phyloP scores from a whole-genome alignment of 2,113 vertebrate genomes.

The Miniopterus natalensis region DNA sequence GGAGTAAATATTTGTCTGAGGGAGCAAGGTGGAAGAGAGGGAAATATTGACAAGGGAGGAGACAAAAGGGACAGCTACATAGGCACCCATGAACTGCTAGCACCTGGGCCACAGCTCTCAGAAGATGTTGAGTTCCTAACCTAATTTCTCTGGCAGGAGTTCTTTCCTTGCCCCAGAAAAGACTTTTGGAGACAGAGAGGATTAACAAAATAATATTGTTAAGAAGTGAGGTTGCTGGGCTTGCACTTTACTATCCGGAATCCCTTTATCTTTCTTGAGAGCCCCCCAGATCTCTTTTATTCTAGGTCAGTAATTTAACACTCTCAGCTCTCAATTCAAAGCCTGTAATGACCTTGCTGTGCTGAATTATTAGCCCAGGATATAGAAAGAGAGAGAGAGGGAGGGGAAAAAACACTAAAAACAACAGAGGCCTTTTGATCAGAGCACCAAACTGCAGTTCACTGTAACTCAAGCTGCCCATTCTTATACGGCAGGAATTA shows the following conservation, averaged over 20 bases:
- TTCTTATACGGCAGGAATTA: slow-evolving; percentile 89
- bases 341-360: slow-evolving; percentile 85
- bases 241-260: slow-evolving; percentile 82
- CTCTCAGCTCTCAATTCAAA: slow-evolving; percentile 87
- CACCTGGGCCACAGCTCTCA: slow-evolving; percentile 15
- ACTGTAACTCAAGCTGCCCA: slow-evolving; percentile 90
- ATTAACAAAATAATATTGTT: slow-evolving; percentile 83
- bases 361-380: slow-evolving; percentile 86
- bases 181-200: slow-evolving; percentile 81
- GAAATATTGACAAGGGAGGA: neutral
- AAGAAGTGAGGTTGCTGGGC: slow-evolving; percentile 81
- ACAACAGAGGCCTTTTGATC: slow-evolving; percentile 91
- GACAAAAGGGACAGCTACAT: neutral
- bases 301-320: slow-evolving; percentile 89
- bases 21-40: neutral
- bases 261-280: slow-evolving; percentile 85
- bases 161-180: slow-evolving; percentile 76
- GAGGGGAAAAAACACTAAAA: slow-evolving; percentile 76
- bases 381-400: slow-evolving; percentile 73
- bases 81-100: neutral
- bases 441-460: slow-evolving; percentile 87
- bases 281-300: slow-evolving; percentile 82
- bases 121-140: slow-evolving; percentile 67
- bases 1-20: neutral
- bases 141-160: slow-evolving; percentile 75